Percentiles rank a stretch among this genome's conserved stretches.
phyloP scores from a whole-genome alignment of 2,113 vertebrate species.

The Petaurus breviceps region DNA sequence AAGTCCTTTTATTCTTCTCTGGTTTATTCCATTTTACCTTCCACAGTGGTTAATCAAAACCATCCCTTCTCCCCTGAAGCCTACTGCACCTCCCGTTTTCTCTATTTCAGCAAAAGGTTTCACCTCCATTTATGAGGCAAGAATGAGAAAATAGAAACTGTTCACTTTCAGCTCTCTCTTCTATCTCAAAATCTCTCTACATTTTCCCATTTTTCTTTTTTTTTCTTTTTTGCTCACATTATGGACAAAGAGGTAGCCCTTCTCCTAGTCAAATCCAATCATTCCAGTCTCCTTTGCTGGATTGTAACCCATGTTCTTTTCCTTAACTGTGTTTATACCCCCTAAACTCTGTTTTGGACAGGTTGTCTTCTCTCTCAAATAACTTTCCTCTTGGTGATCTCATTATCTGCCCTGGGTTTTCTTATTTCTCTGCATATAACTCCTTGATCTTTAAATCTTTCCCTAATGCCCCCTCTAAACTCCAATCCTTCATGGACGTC shows the following conservation, averaged over 20 bases:
- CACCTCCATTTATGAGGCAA: not conserved
- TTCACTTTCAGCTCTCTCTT: not conserved
- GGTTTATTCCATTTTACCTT: not conserved
- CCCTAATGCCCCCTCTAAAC: not conserved
- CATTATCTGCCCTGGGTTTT: not conserved
- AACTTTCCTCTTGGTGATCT: not conserved
- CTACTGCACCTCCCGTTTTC: not conserved
- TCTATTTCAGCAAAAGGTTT: not conserved
- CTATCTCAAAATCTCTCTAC: not conserved
- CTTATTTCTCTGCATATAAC: not conserved
- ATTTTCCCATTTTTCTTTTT: not conserved
- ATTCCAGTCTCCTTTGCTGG: not conserved
- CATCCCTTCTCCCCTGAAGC: not conserved
- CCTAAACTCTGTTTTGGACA: not conserved
- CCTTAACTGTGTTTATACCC: not conserved
- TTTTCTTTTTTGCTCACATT: not conserved
- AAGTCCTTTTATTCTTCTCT: not conserved
- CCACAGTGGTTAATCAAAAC: not conserved
- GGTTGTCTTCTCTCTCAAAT: not conserved
- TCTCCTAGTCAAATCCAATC: not conserved
- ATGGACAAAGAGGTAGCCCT: not conserved
- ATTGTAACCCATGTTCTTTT: not conserved
- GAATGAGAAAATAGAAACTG: not conserved
- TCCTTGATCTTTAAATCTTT: not conserved
- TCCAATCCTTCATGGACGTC: not conserved